Evolutionary conservation across 2,113 vertebrate species (phyloP), one percentile per base, ranked within the genome.

Genomic region (Rhinoderma darwinii): DNA sequence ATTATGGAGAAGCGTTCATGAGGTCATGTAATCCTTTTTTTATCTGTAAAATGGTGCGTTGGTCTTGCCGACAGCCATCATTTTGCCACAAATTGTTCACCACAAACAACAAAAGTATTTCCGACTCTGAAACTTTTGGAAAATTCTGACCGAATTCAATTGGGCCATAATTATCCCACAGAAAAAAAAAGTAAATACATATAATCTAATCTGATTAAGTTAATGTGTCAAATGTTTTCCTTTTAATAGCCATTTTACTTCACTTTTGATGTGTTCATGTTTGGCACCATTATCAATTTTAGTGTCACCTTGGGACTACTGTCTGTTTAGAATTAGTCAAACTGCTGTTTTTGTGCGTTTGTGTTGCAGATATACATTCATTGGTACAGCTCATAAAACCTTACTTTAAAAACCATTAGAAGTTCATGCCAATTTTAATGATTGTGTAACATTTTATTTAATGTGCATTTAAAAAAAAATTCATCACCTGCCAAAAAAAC

Each of bases 361-460:
- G 41, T 72, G 63, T 68, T 35, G 63, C 63, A 35, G 32, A 68
- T 68, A 68, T 68, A 37, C 20, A 25, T 72, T 72, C 32, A 25
- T 35, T 41, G 68, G 20, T 22, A 72, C 18, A 11, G 9, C 68
- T 72, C 68, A 72, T 72, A 72, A 72, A 41, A 72, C 37, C 68
- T 72, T 72, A 72, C 68, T 72, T 72, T 72, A 72, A 72, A 72
- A 72, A 72, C 68, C 68, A 72, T 72, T 72, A 72, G 68, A 25
- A 41, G 68, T 72, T 72, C 68, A 72, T 35, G 68, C 68, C 68
- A 72, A 25, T 41, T 72, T 72, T 72, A 72, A 72, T 72, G 68
- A 41, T 41, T 72, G 35, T 41, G 35, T 72, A 72, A 72, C 37
- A 72, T 72, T 72, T 72, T 25, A 72, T 72, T 41, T 72, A 72